Conservation (phyloP, 2,888 invertebrate species). For the Crematogaster levior region DNA sequence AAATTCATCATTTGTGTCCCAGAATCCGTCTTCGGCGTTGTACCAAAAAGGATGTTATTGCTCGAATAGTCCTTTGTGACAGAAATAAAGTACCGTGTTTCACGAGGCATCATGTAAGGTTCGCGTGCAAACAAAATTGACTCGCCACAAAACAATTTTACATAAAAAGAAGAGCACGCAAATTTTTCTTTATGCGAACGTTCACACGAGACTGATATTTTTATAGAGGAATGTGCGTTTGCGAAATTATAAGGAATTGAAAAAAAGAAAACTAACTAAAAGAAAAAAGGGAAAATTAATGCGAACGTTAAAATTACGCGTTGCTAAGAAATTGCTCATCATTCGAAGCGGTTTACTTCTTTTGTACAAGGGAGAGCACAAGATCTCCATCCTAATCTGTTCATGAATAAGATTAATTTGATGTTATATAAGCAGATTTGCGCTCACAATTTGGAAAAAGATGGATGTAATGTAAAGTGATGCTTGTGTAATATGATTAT, state of each 20-base stretch:
- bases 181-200: not conserved
- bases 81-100: not conserved
- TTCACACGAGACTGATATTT: not conserved
- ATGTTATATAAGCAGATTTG: not conserved
- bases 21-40: not conserved
- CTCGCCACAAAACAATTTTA: not conserved
- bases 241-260: not conserved
- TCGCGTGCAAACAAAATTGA: slow-evolving; percentile 3
- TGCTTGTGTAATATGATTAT: not conserved
- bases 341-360: slow-evolving; percentile 59
- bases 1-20: slow-evolving; percentile 22
- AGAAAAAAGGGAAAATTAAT: not conserved
- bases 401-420: slow-evolving; percentile 21
- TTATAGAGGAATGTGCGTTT: not conserved
- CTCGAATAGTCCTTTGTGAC: not conserved
- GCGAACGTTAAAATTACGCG: slow-evolving; percentile 42
- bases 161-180: not conserved
- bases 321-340: slow-evolving; percentile 59
- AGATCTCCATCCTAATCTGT: not conserved
- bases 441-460: not conserved
- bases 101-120: not conserved
- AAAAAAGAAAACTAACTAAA: no score
- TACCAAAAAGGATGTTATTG: not conserved
- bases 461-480: not conserved
- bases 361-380: not conserved